Conservation (phyloP, 2,888 invertebrate species). For the Yponomeuta sedellus region DNA sequence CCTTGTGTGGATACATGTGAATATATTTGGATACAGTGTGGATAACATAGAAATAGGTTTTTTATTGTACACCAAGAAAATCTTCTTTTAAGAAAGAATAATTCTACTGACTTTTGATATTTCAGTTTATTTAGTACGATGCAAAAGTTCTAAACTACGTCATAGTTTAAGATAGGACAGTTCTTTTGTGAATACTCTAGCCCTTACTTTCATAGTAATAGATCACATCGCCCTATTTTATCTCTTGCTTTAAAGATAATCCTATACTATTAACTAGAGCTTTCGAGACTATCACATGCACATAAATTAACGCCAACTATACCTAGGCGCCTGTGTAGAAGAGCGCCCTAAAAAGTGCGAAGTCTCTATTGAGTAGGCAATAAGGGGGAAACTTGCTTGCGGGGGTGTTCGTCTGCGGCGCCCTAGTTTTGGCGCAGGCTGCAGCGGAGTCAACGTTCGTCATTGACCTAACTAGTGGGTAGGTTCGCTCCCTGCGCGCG, state of each 20-base stretch:
- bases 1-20: too few relatives aligned
- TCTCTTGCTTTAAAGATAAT: not conserved
- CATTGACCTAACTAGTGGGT: constrained; percentile 41
- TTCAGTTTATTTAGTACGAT: too few relatives aligned
- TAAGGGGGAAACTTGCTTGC: not conserved
- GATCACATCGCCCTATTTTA: not conserved
- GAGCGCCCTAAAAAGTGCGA: not conserved
- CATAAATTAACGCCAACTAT: not conserved
- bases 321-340: not conserved
- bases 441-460: constrained; percentile 41
- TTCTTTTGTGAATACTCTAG: too few relatives aligned
- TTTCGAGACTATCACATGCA: not conserved
- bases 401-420: constrained; percentile 29
- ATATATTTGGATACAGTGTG: too few relatives aligned
- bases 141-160: too few relatives aligned
- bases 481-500: constrained; percentile 34
- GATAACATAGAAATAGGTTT: too few relatives aligned
- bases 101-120: too few relatives aligned
- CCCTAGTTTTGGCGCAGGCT: constrained; percentile 58
- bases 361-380: not conserved
- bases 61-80: too few relatives aligned
- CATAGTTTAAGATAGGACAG: too few relatives aligned
- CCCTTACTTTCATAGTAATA: not conserved
- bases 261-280: not conserved
- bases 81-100: too few relatives aligned